Evolutionary conservation across 1,140 invertebrate species (phyloP), one percentile per base, ranked within the genome.

Genomic region (Drosophila funebris): DNA sequence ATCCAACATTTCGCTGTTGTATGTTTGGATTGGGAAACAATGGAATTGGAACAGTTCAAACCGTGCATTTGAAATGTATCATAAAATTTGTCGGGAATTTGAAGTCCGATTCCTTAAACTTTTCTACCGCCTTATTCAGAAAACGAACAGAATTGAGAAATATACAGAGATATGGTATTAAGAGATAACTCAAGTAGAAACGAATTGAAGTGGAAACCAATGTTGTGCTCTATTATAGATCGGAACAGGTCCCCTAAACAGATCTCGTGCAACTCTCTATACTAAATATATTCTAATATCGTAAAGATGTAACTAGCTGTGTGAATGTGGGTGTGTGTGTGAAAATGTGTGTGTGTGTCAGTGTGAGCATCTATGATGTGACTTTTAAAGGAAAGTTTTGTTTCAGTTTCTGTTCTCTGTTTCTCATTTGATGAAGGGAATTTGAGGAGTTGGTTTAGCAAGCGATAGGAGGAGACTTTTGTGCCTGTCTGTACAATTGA

Each of bases 401-500:
- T 62, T 39, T 50, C 33, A 31, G 31, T 61, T 46, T 48, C 43
- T 16, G 27, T 46, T 36, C 18, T 48, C 4, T 31, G 13, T 27
- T 16, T n/a, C 24, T 1, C 16, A 41, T 9, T 29, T 13, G n/a
- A n/a, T 57, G 1, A 14, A 13, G 44, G 16, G 11, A 7, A 16
- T 7, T 24, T 39, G 24, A 2, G 22, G 11, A 36, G 37, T 52
- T 11, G 13, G 31, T 57, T 57, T 20, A 37, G 43, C 58, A 62
- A 50, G 58, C 58, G 44, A 39, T 62, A 39, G n/a, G 16, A 54
- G 16, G 20, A 31, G 13, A 46, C 41, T 56, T 48, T 56, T 48
- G 50, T 70, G 60, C 31, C 60, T 64, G 39, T 69, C 37, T 69
- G 64, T 66, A 57, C 53, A 69, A 57, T 66, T 27, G n/a, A 54